These are phyloP conservation scores for Coryphaenoides rupestris DNA, from an alignment of 2,113 vertebrate genomes.

Conservation along the genomic window DNA sequence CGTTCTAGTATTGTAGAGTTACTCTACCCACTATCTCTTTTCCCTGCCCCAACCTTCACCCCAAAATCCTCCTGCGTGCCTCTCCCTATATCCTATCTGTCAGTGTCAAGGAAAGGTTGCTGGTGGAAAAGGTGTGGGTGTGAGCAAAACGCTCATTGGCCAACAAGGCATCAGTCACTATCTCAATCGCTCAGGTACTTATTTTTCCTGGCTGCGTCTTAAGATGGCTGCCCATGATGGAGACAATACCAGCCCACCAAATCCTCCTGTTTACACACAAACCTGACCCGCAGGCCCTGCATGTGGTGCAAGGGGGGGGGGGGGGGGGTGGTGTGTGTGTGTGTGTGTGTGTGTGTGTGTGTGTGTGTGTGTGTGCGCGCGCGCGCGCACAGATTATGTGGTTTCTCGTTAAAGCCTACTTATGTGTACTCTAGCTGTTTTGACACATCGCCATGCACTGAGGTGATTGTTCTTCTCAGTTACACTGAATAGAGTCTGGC, in stretches of 20 bases:
- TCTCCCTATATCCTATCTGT: constrained; percentile 35
- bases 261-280: constrained; percentile 73
- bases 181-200: constrained; percentile 60
- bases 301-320: constrained; percentile 2
- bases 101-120: constrained; percentile 21
- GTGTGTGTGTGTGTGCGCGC: constrained; percentile 19
- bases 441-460: constrained; percentile 16
- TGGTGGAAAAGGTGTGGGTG: constrained; percentile 25
- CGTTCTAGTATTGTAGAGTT: too few species aligned
- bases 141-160: constrained; percentile 14
- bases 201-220: constrained; percentile 65
- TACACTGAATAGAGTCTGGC: constrained; percentile 60
- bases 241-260: constrained; percentile 59
- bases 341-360: constrained; percentile 25
- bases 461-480: constrained; percentile 62
- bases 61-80: constrained; percentile 17
- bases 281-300: constrained; percentile 48
- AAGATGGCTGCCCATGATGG: constrained; percentile 72
- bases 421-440: too few species aligned
- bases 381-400: too few species aligned
- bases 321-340: constrained; percentile 5
- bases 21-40: too few species aligned
- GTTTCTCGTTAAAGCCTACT: too few species aligned
- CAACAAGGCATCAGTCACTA: constrained; percentile 43
- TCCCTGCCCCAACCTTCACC: neutral